Conservation (phyloP, 2,888 invertebrate genomes). For the Amiota communis region DNA sequence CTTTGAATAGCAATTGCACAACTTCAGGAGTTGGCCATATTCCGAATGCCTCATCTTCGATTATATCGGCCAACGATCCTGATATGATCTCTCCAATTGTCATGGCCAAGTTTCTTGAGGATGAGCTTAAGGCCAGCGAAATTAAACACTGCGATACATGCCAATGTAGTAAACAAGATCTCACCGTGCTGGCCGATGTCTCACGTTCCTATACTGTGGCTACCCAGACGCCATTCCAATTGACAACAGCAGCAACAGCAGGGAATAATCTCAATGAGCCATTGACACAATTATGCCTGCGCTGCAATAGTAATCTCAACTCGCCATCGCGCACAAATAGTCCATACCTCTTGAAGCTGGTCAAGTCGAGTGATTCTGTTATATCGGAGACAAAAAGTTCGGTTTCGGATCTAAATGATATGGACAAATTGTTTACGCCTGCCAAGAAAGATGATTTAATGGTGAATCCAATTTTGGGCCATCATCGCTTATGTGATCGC, state of each 20-base stretch:
- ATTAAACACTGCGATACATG: conserved; percentile 89
- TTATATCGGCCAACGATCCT: conserved; percentile 47
- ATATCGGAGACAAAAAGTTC: conserved; percentile 73
- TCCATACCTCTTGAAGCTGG: conserved; percentile 72
- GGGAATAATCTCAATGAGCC: conserved; percentile 56
- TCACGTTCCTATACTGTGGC: conserved; percentile 77
- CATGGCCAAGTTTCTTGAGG: conserved; percentile 93
- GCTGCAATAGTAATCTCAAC: conserved; percentile 77
- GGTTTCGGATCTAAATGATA: conserved; percentile 71
- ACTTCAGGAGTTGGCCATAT: conserved; percentile 37
- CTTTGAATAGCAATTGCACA: conserved; percentile 37
- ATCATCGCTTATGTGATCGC: conserved; percentile 78
- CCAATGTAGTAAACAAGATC: conserved; percentile 77
- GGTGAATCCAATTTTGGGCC: conserved; percentile 75
- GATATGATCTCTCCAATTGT: conserved; percentile 85
- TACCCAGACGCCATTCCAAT: conserved; percentile 78
- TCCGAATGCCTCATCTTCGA: conserved; percentile 47
- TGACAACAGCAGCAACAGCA: conserved; percentile 63
- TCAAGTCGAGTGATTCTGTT: conserved; percentile 73
- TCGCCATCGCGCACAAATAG: conserved; percentile 73
- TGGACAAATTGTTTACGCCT: conserved; percentile 71
- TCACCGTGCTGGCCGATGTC: conserved; percentile 76
- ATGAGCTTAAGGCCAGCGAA: conserved; percentile 85
- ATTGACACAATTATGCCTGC: conserved; percentile 75
- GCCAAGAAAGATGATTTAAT: conserved; percentile 72